Evolutionary conservation across 2,113 vertebrate genomes (phyloP), one percentile per base, ranked within the genome.

Genomic region (Ageneiosus marmoratus): DNA sequence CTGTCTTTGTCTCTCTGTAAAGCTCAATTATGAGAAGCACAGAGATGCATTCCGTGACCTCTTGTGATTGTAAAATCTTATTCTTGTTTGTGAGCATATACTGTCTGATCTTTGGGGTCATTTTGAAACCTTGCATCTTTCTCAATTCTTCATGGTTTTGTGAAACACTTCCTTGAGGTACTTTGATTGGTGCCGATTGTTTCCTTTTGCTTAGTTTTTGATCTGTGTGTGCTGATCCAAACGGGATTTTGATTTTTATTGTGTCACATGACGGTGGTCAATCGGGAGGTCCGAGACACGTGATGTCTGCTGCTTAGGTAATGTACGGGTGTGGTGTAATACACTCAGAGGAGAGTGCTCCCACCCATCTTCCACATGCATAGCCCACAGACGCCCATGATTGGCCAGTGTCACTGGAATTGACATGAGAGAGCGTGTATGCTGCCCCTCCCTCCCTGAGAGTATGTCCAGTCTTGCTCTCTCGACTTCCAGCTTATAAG

Each of bases 1-100:
- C 80, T 73, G 70, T 56, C 80, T 82, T 81, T 65, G 72, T 83
- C 44, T 60, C 15, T 32, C 8, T 65, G 22, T 83, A 51, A 83
- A 32, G 41, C 72, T 83, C 56, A 53, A 27, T 82, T 76, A 62
- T 22, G 48, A 72, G 51, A 58, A 63, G 81, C 56, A 75, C 27
- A 82, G 32, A 62, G 29, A 27, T 41, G 12, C 27, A 32, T 32
- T 15, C 53, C 10, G 5, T 73, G 41, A 60, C 51, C n/a, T 73
- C 69, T 5, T 15, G 65, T 44, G 29, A 65, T 74, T 29, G 15
- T 82, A 77, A 76, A 58, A 4, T 29, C 5, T 8, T n/a, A 7
- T 76, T 34, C 73, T 53, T 22, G 29, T 53, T 51, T 51, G 27
- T 7, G 9, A 29, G 46, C 46, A 29, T 50, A 73, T 50, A 18